These are phyloP conservation scores for Conchocele bisecta DNA, from an alignment of 2,888 invertebrate species.

Conservation along the genomic window DNA sequence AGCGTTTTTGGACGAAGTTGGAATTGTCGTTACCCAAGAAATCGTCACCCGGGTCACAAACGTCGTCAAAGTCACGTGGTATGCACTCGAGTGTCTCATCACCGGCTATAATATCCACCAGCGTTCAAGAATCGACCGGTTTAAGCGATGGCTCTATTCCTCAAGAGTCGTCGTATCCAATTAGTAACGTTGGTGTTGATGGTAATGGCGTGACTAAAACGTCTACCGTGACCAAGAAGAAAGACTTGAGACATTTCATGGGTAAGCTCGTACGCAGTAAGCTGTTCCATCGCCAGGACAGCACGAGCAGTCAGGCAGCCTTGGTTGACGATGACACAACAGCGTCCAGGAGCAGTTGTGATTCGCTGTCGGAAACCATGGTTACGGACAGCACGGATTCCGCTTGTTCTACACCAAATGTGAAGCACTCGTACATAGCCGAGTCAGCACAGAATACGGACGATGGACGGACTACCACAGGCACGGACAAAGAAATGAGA, in stretches of 20 bases:
- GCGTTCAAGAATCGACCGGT: neutral
- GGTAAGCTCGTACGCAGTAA: conserved; percentile 45
- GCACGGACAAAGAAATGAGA: neutral
- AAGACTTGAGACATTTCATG: conserved; percentile 51
- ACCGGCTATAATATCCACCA: neutral
- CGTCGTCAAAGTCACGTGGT: neutral
- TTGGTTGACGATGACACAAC: conserved; percentile 51
- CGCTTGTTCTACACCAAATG: conserved; percentile 35
- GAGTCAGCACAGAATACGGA: conserved; percentile 13
- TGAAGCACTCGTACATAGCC: conserved; percentile 22
- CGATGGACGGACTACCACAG: neutral
- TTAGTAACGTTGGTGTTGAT: neutral
- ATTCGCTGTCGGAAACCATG: conserved; percentile 51
- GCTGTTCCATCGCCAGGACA: conserved; percentile 50
- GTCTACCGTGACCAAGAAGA: conserved; percentile 24
- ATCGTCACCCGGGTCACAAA: conserved; percentile 7
- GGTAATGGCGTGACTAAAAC: conserved; percentile 13
- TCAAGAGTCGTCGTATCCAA: neutral
- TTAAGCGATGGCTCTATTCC: neutral
- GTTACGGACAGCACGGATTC: conserved; percentile 52
- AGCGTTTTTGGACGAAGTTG: conserved; percentile 68
- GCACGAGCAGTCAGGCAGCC: conserved; percentile 52
- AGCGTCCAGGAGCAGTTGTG: conserved; percentile 49
- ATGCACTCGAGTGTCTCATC: conserved; percentile 4
- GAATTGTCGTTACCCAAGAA: conserved; percentile 67